Evolutionary conservation across 2,113 vertebrate species (phyloP), one percentile per base, ranked within the genome.

Genomic region (Orycteropus afer): DNA sequence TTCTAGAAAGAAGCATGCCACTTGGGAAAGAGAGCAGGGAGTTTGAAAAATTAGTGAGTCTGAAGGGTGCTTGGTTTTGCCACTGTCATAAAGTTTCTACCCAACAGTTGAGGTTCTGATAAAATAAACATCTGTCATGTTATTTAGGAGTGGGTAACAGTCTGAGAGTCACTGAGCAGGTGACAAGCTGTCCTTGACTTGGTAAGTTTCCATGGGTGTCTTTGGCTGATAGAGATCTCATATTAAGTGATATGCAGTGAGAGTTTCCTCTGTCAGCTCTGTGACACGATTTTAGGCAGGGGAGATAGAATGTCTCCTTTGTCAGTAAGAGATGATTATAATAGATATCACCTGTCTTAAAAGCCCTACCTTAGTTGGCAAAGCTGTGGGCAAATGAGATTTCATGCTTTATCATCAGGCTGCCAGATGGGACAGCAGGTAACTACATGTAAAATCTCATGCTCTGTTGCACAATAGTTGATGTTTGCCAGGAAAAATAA

Each of bases 141-240:
- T 96, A 51, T 89, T 73, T 97, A 97, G 93, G 83, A 97, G 90
- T 90, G 86, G 93, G 45, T 96, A 96, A 91, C 96, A 97, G 94
- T 82, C 73, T 95, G 94, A 89, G 89, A 93, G 92, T 95, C 94
- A 61, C 84, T 6, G 76, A 96, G 97, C 89, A 93, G 87, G 90
- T 93, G 95, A 97, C 94, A 97, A 96, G 90, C 89, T 96, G 20
- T 95, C 86, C 73, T 79, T 82, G 94, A n/a, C 77, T 79, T 84
- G 86, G 95, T 94, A 90, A 86, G 78, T 93, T 98, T 95, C 94
- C 91, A 80, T 47, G 92, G 80, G 65, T 95, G 63, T 90, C 96
- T 94, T 95, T 79, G 74, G 86, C 92, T 73, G 76, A 76, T 81
- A 74, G 18, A 80, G 83, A 96, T 94, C 80, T 90, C 57, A 42